A percentile compares a stretch with the other conserved stretches of the same genome.
phyloP scores from a whole-genome alignment of 2,888 invertebrate species.

The Xylota segnis region DNA sequence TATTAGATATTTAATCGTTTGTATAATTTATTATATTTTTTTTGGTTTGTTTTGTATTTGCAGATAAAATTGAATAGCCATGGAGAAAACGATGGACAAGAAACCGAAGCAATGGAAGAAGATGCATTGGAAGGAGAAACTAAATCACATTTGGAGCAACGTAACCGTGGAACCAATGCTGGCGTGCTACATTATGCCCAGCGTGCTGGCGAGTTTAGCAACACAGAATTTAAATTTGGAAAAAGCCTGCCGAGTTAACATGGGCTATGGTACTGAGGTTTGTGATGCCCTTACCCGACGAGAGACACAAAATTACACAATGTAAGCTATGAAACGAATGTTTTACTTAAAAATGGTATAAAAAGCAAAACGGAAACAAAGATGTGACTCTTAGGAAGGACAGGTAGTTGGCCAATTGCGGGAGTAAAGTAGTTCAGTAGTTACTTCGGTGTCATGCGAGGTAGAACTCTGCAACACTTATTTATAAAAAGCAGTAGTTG shows the following conservation, averaged over 20 bases:
- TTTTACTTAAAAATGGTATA: no score
- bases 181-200: conserved; percentile 88
- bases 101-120: conserved; percentile 80
- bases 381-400: no score
- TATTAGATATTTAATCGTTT: neutral
- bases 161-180: conserved; percentile 89
- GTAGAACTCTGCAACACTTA: no score
- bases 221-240: conserved; percentile 94
- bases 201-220: conserved; percentile 89
- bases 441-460: no score
- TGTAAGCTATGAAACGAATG: conserved; percentile 82
- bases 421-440: no score
- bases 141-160: conserved; percentile 85
- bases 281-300: conserved; percentile 91
- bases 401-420: no score
- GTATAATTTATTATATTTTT: neutral
- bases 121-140: conserved; percentile 84
- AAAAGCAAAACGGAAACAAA: no score
- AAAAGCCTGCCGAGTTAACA: conserved; percentile 94
- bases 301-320: conserved; percentile 87
- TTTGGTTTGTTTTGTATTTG: conserved; percentile 19
- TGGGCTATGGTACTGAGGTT: conserved; percentile 89
- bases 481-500: no score
- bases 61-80: conserved; percentile 27
- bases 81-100: conserved; percentile 74